These are phyloP conservation scores for Rhynchomys soricoides DNA, from an alignment of 2,113 vertebrate genomes.

Conservation along the genomic window DNA sequence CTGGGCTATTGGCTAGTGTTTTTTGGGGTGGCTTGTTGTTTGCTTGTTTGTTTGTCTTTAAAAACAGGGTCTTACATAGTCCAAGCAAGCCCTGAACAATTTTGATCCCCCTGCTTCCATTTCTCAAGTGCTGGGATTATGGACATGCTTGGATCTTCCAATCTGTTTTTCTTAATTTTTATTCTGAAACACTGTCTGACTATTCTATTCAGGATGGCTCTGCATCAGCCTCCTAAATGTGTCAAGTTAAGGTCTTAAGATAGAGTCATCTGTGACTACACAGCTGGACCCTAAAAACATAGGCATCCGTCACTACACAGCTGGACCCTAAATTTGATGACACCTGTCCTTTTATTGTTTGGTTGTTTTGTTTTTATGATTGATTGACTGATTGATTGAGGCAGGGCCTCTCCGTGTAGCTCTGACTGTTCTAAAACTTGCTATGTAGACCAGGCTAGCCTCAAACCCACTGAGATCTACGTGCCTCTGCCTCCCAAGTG, in stretches of 20 bases:
- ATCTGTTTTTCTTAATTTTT: neutral
- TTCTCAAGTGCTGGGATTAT: neutral
- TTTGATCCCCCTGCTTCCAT: neutral
- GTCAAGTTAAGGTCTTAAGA: neutral
- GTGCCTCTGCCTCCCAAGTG: neutral
- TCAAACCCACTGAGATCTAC: neutral
- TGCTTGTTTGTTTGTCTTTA: neutral
- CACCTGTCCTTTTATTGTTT: neutral
- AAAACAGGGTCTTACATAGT: neutral
- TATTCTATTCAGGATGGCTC: neutral
- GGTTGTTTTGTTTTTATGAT: neutral
- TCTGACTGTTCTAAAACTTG: neutral
- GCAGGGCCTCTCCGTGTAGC: neutral
- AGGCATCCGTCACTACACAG: neutral
- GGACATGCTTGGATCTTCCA: neutral
- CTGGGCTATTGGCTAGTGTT: neutral
- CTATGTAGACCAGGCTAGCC: neutral
- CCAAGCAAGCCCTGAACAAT: neutral
- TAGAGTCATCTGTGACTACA: neutral
- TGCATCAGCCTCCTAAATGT: neutral
- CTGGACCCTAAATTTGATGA: neutral
- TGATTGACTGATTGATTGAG: neutral
- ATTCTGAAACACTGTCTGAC: neutral
- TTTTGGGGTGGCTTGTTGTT: neutral
- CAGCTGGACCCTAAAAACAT: neutral